Base-by-base conservation (phyloP, 1,140 invertebrate species). In the Tribolium madens region DNA sequence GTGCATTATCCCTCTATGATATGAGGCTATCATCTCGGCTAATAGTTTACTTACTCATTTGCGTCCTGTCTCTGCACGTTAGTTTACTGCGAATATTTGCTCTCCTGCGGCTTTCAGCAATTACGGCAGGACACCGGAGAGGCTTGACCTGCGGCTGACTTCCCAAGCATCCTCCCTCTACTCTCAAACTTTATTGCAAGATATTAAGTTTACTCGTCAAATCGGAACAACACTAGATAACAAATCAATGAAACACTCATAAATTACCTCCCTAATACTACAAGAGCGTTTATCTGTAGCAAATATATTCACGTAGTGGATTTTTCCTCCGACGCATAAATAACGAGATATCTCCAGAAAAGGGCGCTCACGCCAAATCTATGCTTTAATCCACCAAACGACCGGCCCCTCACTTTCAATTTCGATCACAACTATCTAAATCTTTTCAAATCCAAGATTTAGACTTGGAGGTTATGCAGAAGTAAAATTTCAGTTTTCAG, bases 391-490 rank as follows among this genome's bases (percentile, higher is more conserved):
- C 72, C 68, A 73, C 48, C 57, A 50, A 78, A 78, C 76, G 76
- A 74, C 72, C 76, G 18, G 72, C 75, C 64, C 76, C 72, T 53
- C 76, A 78, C 76, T 78, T 75, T 78, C 76, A 78, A 78, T 78
- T 78, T 78, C 76, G 72, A 75, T 78, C 31, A 74, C 76, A 57
- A 50, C 71, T 73, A 78, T 78, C 72, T 78, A 78, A 78, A 78
- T 74, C 76, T 78, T 52, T 78, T 75, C 12, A 75, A 78, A 78
- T 64, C 76, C 60, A 60, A 18, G 4, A 15, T 52, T 14, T 15
- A 52, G 17, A 52, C 21, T 60, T n/a, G 17, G 1, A 42, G 9
- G 26, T 6, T 31, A 6, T 31, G 2, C 26, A 31, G 6, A 31
- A 2, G 2, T 31, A 3, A 3, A 31, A 31, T 31, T 31, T 31